Evolutionary conservation across 2,797 vertebrate species (phyloP).

Genomic region (Tokudaia tokunoshimensis): DNA sequence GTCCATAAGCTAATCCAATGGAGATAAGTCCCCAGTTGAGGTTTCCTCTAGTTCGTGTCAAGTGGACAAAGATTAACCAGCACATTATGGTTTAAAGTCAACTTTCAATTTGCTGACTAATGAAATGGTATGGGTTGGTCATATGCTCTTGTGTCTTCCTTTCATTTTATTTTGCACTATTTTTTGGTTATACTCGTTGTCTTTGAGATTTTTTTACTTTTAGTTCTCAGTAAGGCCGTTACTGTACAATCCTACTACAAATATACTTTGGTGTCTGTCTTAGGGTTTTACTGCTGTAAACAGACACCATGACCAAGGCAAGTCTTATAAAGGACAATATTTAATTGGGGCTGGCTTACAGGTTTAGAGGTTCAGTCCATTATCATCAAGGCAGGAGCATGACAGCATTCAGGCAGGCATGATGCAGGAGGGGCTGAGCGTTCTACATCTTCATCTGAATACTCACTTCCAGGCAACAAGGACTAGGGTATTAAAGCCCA

Average conservation of each 20-base stretch:
- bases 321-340: no score
- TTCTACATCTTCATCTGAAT: no score
- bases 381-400: no score
- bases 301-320: not conserved
- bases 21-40: not conserved
- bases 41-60: not conserved
- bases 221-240: not conserved
- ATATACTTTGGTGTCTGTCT: not conserved
- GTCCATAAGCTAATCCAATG: not conserved
- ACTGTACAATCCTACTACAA: not conserved
- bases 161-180: not conserved
- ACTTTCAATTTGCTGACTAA: not conserved
- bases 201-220: not conserved
- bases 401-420: no score
- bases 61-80: not conserved
- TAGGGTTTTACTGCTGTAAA: not conserved
- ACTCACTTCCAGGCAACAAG: no score
- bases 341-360: no score
- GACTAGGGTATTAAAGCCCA: no score
- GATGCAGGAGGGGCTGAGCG: no score
- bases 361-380: no score
- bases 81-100: not conserved
- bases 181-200: not conserved
- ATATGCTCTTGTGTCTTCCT: not conserved
- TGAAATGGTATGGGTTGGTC: not conserved